Conservation (phyloP, 2,113 vertebrate species). For the Syngnathoides biaculeatus region DNA sequence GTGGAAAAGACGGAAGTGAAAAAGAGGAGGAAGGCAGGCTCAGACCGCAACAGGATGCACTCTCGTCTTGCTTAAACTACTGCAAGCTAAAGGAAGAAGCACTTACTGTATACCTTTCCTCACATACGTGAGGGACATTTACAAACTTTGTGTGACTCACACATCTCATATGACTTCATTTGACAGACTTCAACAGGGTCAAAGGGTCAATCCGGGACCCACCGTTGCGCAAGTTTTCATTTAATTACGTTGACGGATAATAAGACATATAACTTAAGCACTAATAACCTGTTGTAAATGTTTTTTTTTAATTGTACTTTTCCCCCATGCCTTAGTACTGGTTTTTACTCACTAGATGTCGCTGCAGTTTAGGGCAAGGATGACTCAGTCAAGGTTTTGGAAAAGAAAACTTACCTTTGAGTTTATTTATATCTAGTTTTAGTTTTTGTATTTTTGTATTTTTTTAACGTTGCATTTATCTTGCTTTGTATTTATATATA, state of each 20-base stretch:
- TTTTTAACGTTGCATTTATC: background rate
- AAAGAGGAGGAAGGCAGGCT: slow-evolving; percentile 44
- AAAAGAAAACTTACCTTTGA: background rate
- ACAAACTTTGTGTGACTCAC: background rate
- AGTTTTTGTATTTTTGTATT: background rate
- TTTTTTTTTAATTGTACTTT: background rate
- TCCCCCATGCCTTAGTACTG: slow-evolving; percentile 2
- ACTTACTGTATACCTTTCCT: background rate
- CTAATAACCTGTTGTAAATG: background rate
- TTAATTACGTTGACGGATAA: background rate
- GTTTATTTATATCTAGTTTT: background rate
- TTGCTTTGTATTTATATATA: too few species aligned
- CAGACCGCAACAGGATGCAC: slow-evolving; percentile 40
- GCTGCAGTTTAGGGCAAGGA: slow-evolving; percentile 53
- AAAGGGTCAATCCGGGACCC: background rate
- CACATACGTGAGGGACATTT: background rate
- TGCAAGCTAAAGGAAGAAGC: slow-evolving; percentile 29
- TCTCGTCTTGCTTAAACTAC: slow-evolving; percentile 34
- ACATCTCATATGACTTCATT: background rate
- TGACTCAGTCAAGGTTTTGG: background rate
- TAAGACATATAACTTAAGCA: background rate
- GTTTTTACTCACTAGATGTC: slow-evolving; percentile 67
- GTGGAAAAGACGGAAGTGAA: slow-evolving; percentile 12
- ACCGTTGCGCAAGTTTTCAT: background rate
- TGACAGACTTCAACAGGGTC: background rate